A percentile compares a stretch with the other conserved stretches of the same genome.
Evolutionary conservation across 2,888 invertebrate species (phyloP).

Genomic region (Ophioninae sp.): DNA sequence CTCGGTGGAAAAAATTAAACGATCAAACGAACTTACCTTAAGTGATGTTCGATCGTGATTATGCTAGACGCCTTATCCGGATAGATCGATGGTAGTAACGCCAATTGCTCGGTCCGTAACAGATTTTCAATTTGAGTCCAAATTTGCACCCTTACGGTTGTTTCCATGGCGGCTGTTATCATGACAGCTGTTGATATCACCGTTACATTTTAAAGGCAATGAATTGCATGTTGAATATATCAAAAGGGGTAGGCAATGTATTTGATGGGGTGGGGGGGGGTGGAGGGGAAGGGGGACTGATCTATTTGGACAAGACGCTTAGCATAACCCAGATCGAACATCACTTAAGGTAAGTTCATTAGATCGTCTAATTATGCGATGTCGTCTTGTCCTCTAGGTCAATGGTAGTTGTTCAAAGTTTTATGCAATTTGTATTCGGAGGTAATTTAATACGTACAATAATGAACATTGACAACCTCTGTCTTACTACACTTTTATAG

Average conservation of each 20-base stretch:
- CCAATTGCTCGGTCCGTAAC: conserved; percentile 54
- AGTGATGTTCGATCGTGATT: too few relatives aligned
- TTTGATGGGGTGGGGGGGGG: too few relatives aligned
- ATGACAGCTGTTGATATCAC: not conserved
- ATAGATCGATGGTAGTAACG: conserved; percentile 49
- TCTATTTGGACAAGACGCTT: conserved; percentile 48
- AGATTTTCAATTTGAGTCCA: conserved; percentile 40
- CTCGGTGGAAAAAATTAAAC: too few relatives aligned
- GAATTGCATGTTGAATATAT: conserved; percentile 36
- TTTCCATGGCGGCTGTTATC: not conserved
- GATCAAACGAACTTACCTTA: too few relatives aligned
- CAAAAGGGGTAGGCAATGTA: conserved; percentile 30
- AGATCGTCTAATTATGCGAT: conserved; percentile 42
- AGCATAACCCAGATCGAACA: conserved; percentile 32
- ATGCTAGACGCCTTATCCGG: too few relatives aligned
- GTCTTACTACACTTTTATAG: conserved; percentile 4
- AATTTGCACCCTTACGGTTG: conserved; percentile 1
- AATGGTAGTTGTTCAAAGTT: conserved; percentile 53
- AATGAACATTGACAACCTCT: conserved; percentile 9
- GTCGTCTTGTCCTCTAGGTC: conserved; percentile 49
- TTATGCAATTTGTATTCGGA: conserved; percentile 38
- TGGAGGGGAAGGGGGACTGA: conserved; percentile 35
- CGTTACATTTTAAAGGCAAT: conserved; percentile 37
- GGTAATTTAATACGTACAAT: conserved; percentile 17
- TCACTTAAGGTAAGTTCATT: conserved; percentile 37